A percentile compares a stretch with the other conserved stretches of the same genome.
Conservation (phyloP, 2,888 invertebrate species). For the Tiliacea aurago region DNA sequence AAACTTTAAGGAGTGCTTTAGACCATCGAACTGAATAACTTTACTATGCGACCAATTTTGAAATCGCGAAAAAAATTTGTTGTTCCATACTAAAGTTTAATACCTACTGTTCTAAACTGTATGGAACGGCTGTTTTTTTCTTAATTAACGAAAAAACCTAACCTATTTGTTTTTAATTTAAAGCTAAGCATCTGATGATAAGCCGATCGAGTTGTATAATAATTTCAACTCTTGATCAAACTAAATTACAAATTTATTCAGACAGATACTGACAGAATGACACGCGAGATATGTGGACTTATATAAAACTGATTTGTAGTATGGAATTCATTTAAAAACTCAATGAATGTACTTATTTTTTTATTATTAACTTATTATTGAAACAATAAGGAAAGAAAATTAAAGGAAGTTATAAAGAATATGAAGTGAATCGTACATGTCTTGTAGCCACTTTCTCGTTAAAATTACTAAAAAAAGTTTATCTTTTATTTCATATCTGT, state of each 20-base stretch:
- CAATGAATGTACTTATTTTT: background rate
- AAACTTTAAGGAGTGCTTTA: too few relatives aligned
- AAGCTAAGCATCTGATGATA: background rate
- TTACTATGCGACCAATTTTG: too few relatives aligned
- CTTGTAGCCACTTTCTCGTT: slow-evolving; percentile 30
- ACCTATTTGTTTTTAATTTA: background rate
- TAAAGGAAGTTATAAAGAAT: background rate
- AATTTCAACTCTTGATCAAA: background rate
- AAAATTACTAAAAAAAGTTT: background rate
- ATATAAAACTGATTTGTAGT: background rate
- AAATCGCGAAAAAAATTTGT: too few relatives aligned
- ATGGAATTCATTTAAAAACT: background rate
- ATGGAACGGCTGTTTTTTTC: too few relatives aligned
- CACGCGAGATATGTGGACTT: background rate
- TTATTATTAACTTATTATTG: background rate
- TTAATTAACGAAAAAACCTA: background rate
- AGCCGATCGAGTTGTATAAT: background rate
- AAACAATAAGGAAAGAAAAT: background rate
- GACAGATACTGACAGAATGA: slow-evolving; percentile 11
- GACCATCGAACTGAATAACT: too few relatives aligned
- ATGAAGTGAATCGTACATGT: slow-evolving; percentile 5
- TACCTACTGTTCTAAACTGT: too few relatives aligned
- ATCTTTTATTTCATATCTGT: background rate
- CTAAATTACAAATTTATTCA: slow-evolving; percentile 17
- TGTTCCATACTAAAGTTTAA: too few relatives aligned